Evolutionary conservation across 2,797 vertebrate genomes (phyloP).

Genomic region (Bucorvus abyssinicus): DNA sequence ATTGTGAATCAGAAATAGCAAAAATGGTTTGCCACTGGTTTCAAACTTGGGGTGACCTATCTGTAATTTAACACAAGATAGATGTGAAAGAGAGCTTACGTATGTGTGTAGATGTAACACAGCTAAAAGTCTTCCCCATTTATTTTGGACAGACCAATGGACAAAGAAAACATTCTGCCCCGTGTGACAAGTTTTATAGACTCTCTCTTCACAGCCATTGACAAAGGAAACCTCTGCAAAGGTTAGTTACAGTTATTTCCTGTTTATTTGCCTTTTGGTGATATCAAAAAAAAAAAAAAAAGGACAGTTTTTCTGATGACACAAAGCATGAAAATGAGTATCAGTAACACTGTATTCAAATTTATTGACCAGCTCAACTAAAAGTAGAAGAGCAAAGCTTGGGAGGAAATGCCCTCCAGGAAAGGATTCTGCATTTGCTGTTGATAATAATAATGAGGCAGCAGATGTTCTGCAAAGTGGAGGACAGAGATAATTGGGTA

Average conservation of each 20-base stretch:
- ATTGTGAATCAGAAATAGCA: neutral
- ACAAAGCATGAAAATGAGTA: neutral
- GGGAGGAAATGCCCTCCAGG: neutral
- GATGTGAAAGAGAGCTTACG: neutral
- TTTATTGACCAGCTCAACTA: neutral
- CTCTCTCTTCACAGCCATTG: conserved; percentile 79
- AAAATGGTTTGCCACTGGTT: neutral
- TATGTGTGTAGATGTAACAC: neutral
- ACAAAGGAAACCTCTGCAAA: conserved; percentile 77
- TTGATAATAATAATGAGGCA: neutral
- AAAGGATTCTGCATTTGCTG: neutral
- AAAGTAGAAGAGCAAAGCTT: neutral
- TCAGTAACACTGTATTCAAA: neutral
- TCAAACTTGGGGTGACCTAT: neutral
- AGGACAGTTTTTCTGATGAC: neutral
- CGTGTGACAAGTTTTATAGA: conserved; percentile 77
- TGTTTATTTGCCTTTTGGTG: conserved; percentile 1
- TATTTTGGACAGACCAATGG: conserved; percentile 80
- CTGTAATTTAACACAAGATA: neutral
- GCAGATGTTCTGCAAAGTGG: neutral
- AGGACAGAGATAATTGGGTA: neutral
- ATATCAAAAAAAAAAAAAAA: neutral
- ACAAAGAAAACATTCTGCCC: conserved; percentile 74
- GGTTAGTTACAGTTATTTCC: conserved; percentile 75
- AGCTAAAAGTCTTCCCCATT: neutral